Conservation (phyloP, 2,888 invertebrate genomes). For the Ormia ochracea region DNA sequence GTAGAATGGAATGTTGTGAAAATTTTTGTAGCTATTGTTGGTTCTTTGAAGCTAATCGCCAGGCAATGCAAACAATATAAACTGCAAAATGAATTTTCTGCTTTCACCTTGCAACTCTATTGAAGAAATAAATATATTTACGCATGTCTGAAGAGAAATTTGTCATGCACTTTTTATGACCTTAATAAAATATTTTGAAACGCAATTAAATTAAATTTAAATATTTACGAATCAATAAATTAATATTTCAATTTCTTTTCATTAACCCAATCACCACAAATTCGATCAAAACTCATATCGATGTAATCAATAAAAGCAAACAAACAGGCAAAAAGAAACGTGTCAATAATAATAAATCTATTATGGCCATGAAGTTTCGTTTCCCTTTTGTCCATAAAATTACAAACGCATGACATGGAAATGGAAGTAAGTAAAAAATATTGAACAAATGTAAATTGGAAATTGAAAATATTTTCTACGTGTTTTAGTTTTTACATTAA, state of each 20-base stretch:
- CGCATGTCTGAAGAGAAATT: not conserved
- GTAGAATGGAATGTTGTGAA: no score
- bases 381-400: not conserved
- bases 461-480: slow-evolving; percentile 40
- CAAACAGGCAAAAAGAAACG: slow-evolving; percentile 6
- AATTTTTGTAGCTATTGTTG: no score
- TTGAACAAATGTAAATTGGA: slow-evolving; percentile 39
- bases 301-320: slow-evolving; percentile 14
- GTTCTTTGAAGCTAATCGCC: no score
- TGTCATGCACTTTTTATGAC: not conserved
- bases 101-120: not conserved
- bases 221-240: not conserved
- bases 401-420: not conserved
- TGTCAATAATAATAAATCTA: slow-evolving; percentile 37
- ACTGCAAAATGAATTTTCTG: no score
- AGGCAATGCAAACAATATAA: no score
- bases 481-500: slow-evolving; percentile 13
- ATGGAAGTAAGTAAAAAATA: not conserved
- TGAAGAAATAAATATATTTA: not conserved
- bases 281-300: slow-evolving; percentile 3
- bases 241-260: slow-evolving; percentile 30
- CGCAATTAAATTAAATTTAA: not conserved
- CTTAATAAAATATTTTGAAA: not conserved
- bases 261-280: not conserved
- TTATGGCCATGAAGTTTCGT: slow-evolving; percentile 17